phyloP scores from a whole-genome alignment of 1,140 invertebrate genomes.

The Drosophila mayri region DNA sequence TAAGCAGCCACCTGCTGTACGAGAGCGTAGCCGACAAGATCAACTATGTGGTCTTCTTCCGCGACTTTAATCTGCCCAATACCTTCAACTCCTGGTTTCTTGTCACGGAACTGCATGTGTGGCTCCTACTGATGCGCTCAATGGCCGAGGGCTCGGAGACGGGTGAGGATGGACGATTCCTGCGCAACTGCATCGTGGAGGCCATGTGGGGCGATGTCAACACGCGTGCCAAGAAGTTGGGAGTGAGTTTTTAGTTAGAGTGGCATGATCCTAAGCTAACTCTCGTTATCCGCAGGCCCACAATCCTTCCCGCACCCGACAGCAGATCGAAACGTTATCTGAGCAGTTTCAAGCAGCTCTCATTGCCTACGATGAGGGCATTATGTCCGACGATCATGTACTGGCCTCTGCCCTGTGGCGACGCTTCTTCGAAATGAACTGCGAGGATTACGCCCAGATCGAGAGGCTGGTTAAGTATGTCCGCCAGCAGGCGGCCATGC shows the following conservation, averaged over 20 bases:
- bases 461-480: slow-evolving; percentile 90
- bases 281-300: slow-evolving; percentile 85
- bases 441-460: slow-evolving; percentile 87
- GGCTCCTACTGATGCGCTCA: slow-evolving; percentile 91
- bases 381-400: slow-evolving; percentile 89
- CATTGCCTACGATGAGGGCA: slow-evolving; percentile 94
- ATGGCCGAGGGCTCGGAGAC: slow-evolving; percentile 89
- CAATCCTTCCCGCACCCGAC: slow-evolving; percentile 86
- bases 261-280: background rate
- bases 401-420: slow-evolving; percentile 94
- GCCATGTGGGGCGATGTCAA: slow-evolving; percentile 93
- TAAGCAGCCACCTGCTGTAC: slow-evolving; percentile 88
- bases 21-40: slow-evolving; percentile 88
- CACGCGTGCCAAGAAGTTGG: slow-evolving; percentile 89
- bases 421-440: slow-evolving; percentile 89
- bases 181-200: slow-evolving; percentile 91
- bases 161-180: slow-evolving; percentile 88
- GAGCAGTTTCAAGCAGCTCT: slow-evolving; percentile 93
- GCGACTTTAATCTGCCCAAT: slow-evolving; percentile 90
- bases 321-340: slow-evolving; percentile 88
- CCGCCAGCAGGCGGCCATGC: slow-evolving; percentile 88
- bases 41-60: slow-evolving; percentile 87
- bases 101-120: slow-evolving; percentile 93
- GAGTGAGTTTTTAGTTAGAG: slow-evolving; percentile 85
- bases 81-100: slow-evolving; percentile 94